Evolutionary conservation across 2,888 invertebrate genomes (phyloP).

Genomic region (Craniophora ligustri): DNA sequence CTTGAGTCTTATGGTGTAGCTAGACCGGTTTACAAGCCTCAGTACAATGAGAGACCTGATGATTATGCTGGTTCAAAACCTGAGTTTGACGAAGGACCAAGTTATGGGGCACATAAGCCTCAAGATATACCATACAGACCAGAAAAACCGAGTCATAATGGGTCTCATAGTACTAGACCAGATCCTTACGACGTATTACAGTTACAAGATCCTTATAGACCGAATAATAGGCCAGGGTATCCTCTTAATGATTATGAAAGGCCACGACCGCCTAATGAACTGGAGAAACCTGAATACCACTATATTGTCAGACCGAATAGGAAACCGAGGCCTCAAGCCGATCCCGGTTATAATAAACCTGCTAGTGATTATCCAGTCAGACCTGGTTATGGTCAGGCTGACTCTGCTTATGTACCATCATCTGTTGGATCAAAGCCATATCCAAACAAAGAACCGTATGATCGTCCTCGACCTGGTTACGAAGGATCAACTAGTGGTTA

Average conservation of each 20-base stretch:
- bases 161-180: conserved; percentile 55
- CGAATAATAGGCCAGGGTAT: conserved; percentile 56
- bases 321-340: conserved; percentile 65
- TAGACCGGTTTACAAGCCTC: conserved; percentile 59
- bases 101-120: conserved; percentile 75
- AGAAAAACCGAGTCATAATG: conserved; percentile 44
- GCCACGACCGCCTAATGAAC: conserved; percentile 58
- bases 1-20: conserved; percentile 53
- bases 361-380: conserved; percentile 36
- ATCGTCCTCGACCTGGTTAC: conserved; percentile 49
- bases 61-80: conserved; percentile 70
- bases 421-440: conserved; percentile 65
- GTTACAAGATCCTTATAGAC: conserved; percentile 62
- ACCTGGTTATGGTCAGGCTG: conserved; percentile 27
- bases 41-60: conserved; percentile 73
- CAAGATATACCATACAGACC: conserved; percentile 73
- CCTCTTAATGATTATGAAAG: conserved; percentile 47
- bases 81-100: conserved; percentile 70
- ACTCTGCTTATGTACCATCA: conserved; percentile 48
- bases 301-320: conserved; percentile 77
- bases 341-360: conserved; percentile 45
- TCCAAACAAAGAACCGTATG: conserved; percentile 44
- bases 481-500: conserved; percentile 66
- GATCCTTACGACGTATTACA: conserved; percentile 71
- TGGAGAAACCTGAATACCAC: conserved; percentile 74